Evolutionary conservation across 2,888 invertebrate genomes (phyloP).

Genomic region (Subacronicta megacephala): DNA sequence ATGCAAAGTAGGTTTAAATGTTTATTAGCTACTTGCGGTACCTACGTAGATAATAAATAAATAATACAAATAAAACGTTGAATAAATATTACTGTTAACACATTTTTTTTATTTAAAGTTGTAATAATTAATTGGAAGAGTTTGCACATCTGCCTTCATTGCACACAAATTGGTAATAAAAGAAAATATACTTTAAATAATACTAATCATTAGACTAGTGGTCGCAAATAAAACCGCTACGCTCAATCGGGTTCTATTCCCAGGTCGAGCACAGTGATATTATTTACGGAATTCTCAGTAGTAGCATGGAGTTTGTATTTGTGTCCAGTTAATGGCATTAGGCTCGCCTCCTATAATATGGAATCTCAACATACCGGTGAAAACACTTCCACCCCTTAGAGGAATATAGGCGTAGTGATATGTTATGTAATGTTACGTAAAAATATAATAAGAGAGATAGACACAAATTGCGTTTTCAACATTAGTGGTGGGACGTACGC

Average conservation of each 20-base stretch:
- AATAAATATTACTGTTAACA: slow-evolving; percentile 19
- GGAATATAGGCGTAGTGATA: not conserved
- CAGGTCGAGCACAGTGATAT: too few species aligned
- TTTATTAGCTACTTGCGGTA: slow-evolving; percentile 34
- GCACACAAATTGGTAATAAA: not conserved
- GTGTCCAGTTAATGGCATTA: too few species aligned
- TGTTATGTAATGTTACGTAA: too few species aligned
- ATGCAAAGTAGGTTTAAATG: slow-evolving; percentile 31
- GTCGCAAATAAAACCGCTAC: too few species aligned
- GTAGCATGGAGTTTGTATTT: too few species aligned
- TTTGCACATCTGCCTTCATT: slow-evolving; percentile 1
- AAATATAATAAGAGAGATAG: not conserved
- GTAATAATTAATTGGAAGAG: slow-evolving; percentile 3
- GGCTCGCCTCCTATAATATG: too few species aligned
- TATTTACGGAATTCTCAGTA: too few species aligned
- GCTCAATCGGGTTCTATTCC: too few species aligned
- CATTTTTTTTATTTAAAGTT: slow-evolving; percentile 7
- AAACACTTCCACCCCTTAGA: too few species aligned
- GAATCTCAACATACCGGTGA: too few species aligned
- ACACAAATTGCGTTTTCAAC: slow-evolving; percentile 40
- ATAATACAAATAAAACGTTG: slow-evolving; percentile 25
- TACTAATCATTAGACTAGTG: too few species aligned
- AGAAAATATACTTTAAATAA: too few species aligned
- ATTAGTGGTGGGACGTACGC: slow-evolving; percentile 23
- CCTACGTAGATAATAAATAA: slow-evolving; percentile 33